Evolutionary conservation across 2,113 vertebrate genomes (phyloP).

Genomic region (Columba janthina): DNA sequence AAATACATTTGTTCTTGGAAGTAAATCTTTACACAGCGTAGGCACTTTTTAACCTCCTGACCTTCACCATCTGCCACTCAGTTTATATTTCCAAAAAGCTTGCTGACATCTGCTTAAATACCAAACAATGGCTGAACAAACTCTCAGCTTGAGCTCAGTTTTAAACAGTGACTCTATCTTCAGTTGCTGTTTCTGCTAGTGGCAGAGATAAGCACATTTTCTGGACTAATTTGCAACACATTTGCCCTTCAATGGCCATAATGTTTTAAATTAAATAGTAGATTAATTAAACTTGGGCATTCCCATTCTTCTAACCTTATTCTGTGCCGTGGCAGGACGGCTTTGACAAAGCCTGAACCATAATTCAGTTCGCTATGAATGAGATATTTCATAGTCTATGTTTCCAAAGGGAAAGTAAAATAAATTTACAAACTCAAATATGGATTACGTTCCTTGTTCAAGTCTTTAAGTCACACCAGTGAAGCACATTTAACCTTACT

Average conservation of each 20-base stretch:
- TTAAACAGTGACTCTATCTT: background rate
- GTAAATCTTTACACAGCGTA: background rate
- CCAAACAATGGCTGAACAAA: background rate
- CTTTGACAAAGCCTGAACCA: background rate
- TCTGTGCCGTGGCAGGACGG: background rate
- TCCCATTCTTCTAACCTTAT: background rate
- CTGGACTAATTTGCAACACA: background rate
- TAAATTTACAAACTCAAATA: background rate
- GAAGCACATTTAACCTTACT: background rate
- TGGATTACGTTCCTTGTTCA: background rate
- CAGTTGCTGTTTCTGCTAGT: background rate
- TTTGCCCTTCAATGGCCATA: background rate
- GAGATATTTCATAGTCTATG: fast-evolving
- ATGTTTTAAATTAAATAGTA: background rate
- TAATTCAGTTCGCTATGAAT: background rate
- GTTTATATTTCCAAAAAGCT: constrained; percentile 20
- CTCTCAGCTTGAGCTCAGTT: background rate
- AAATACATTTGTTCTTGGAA: background rate
- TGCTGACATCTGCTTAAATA: constrained; percentile 15
- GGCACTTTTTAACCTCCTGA: background rate
- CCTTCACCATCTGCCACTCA: constrained; percentile 1
- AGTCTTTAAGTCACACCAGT: background rate
- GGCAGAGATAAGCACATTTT: background rate
- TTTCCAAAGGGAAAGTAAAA: background rate
- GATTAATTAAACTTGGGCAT: background rate